These are phyloP conservation scores for Astropecten irregularis DNA, from an alignment of 53 echinoderm and acorn worm species.

Conservation along the genomic window DNA sequence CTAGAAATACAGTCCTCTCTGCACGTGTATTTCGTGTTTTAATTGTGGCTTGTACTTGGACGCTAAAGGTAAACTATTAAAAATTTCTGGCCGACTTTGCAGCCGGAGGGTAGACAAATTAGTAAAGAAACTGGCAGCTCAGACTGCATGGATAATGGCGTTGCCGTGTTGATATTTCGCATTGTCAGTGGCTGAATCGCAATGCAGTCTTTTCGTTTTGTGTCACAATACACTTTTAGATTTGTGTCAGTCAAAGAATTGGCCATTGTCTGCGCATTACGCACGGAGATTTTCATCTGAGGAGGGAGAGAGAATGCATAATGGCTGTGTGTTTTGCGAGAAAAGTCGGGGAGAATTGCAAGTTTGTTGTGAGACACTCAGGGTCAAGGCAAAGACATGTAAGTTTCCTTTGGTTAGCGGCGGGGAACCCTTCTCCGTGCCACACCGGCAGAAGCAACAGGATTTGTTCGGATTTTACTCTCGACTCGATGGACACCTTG, in stretches of 20 bases:
- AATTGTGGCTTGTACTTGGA: too few relatives aligned
- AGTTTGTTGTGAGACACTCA: constrained; percentile 23
- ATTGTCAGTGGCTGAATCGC: constrained; percentile 19
- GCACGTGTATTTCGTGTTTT: too few relatives aligned
- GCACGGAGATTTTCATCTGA: constrained; percentile 38
- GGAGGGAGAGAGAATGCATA: background rate
- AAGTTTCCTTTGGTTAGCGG: background rate
- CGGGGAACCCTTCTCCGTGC: constrained; percentile 23
- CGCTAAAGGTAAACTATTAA: too few relatives aligned
- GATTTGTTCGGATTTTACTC: constrained; percentile 28
- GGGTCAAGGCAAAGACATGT: constrained; percentile 53
- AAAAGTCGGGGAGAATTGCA: background rate
- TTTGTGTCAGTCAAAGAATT: constrained; percentile 49
- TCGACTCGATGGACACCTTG: background rate
- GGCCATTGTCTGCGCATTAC: constrained; percentile 2
- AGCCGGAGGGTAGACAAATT: constrained; percentile 18
- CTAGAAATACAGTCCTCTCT: too few relatives aligned
- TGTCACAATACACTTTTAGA: constrained; percentile 21
- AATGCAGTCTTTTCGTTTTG: background rate
- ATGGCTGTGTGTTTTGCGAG: constrained; percentile 35
- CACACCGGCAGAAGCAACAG: constrained; percentile 21
- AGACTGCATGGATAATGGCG: background rate
- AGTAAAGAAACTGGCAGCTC: background rate
- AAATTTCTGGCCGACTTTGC: background rate
- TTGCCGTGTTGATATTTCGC: constrained; percentile 20